These are phyloP conservation scores for Elgonia sp. DNA, from an alignment of 2,888 invertebrate genomes.

Conservation along the genomic window DNA sequence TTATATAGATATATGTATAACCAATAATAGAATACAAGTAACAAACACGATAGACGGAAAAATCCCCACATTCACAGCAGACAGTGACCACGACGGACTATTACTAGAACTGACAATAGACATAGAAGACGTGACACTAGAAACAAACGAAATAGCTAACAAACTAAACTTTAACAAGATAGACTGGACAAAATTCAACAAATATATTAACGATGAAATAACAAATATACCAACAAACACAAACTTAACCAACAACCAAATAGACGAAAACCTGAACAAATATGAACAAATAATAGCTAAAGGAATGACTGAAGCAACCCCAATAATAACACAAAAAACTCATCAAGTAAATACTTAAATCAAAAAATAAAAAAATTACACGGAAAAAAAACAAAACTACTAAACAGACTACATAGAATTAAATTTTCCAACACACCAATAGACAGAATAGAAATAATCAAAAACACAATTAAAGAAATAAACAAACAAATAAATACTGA, in stretches of 20 bases:
- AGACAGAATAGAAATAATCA: too few relatives aligned
- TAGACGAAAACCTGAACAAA: constrained; percentile 16
- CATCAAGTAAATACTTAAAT: too few relatives aligned
- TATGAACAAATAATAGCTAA: background rate
- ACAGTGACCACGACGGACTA: constrained; percentile 38
- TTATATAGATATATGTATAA: constrained; percentile 5
- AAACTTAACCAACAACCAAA: constrained; percentile 36
- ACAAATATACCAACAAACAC: constrained; percentile 4
- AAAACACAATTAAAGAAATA: too few relatives aligned
- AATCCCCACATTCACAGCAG: background rate
- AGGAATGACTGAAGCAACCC: background rate
- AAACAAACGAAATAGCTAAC: background rate
- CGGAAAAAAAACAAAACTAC: too few relatives aligned
- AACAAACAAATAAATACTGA: too few relatives aligned
- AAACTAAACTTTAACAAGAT: constrained; percentile 30
- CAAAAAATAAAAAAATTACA: too few relatives aligned
- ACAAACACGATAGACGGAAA: background rate
- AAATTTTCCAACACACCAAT: too few relatives aligned
- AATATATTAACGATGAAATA: background rate
- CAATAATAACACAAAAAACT: too few relatives aligned
- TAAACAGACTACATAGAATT: too few relatives aligned
- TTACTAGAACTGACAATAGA: background rate
- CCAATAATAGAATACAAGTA: constrained; percentile 2
- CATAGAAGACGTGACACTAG: background rate
- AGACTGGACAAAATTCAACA: constrained; percentile 7